A percentile compares a stretch with the other conserved stretches of the same genome.
Evolutionary conservation across 1,140 invertebrate species (phyloP).

Genomic region (Trichonephila clavipes): DNA sequence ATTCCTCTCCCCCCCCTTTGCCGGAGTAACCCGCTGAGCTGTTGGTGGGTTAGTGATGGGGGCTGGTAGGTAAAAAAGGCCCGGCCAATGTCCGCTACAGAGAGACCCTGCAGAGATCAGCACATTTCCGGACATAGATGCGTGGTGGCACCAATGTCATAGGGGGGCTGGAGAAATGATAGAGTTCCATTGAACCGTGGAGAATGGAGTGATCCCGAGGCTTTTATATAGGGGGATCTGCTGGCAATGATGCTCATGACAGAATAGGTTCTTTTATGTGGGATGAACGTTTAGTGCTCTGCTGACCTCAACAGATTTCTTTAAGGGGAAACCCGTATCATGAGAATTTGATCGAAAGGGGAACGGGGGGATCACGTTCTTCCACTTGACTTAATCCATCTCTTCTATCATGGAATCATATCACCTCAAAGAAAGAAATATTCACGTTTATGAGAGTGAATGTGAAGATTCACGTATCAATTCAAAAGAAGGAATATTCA

Average conservation of each 20-base stretch:
- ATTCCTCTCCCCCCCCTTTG: not conserved
- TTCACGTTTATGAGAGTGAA: not conserved
- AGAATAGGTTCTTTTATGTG: slow-evolving; percentile 64
- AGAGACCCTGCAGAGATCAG: slow-evolving; percentile 67
- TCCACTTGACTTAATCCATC: slow-evolving; percentile 46
- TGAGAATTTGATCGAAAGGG: slow-evolving; percentile 27
- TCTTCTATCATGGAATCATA: not conserved
- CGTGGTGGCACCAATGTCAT: slow-evolving; percentile 21
- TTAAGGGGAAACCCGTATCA: slow-evolving; percentile 23
- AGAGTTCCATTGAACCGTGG: slow-evolving; percentile 68
- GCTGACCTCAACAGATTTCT: slow-evolving; percentile 55
- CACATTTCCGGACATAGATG: slow-evolving; percentile 69
- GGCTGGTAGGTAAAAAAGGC: slow-evolving; percentile 5
- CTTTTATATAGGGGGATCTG: slow-evolving; percentile 46
- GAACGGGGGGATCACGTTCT: slow-evolving; percentile 11
- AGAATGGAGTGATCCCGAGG: slow-evolving; percentile 61
- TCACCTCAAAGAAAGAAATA: not conserved
- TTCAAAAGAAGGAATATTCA: not conserved
- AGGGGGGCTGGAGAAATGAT: slow-evolving; percentile 35
- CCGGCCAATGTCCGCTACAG: slow-evolving; percentile 68
- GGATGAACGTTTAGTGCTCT: slow-evolving; percentile 39
- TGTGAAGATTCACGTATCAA: not conserved
- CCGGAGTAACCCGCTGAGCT: slow-evolving; percentile 38
- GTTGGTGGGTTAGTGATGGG: not conserved
- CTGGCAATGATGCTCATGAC: slow-evolving; percentile 51